Base-by-base conservation (phyloP, 2,797 vertebrate species). In the Tragelaphus oryx region DNA sequence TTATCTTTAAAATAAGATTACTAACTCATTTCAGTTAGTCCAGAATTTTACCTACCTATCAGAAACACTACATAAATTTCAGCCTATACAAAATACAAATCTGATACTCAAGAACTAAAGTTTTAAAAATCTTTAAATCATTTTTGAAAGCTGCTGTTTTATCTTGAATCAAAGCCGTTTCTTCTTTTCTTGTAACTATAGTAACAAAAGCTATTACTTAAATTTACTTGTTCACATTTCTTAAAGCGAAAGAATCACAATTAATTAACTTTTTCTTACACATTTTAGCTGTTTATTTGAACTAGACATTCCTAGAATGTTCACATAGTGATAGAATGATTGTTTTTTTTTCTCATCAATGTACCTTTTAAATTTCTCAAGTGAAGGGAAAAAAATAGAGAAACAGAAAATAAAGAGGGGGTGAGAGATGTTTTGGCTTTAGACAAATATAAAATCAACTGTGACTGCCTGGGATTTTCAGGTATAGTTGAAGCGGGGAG, bases 151-250 rank as follows among this genome's bases (percentile, higher is more conserved):
- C 14, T 71, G 11, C 22, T 60, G 18, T 92, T 82, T 89, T 79
- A 80, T 62, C 55, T 80, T 79, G 52, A 92, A 80, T 13, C 24
- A 84, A 74, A 26, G 30, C 3, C 26, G 57, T 74, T 91, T 81
- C 41, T 57, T 48, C 24, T 88, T 81, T 59, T 91, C 55, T 85
- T 97, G 13, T 96, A 96, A 78, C n/a, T 87, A 85, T 68, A 92
- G 41, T 65, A 92, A 94, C 59, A 89, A 80, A 96, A 75, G 26
- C 44, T 84, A 87, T 75, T 94, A 90, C 87, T 92, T 65, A 91
- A 87, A 91, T 87, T 68, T 76, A 89, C 33, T 76, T 80, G 8
- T 71, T 75, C 62, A 81, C 52, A 81, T 93, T 86, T 93, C 48
- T 91, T 92, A 96, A 80, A 96, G 10, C 3, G 7, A 95, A 95